Evolutionary conservation across 1,140 invertebrate species (phyloP), one percentile per base, ranked within the genome.

Genomic region (Medauroidea extradentata): DNA sequence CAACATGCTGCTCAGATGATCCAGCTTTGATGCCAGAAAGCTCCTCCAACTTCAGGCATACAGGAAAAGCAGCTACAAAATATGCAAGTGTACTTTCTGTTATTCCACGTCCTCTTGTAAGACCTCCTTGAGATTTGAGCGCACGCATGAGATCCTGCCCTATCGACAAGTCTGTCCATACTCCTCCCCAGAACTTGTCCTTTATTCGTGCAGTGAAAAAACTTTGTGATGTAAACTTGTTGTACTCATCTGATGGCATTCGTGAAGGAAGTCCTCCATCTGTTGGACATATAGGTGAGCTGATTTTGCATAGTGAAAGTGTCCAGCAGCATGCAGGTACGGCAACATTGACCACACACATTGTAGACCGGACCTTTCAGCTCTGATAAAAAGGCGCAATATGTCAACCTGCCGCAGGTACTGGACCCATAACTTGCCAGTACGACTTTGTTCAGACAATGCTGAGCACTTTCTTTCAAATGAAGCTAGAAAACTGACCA

Each of bases 221-320:
- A 58, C 59, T 64, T 55, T 46, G 68, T 62, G 59, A 60, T 44
- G 66, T 57, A 69, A 77, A 77, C 49, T 69, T 73, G 44, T 71
- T 29, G 59, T 65, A 73, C 64, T 71, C 72, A 46, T 60, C 41
- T 53, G 59, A 64, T 72, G 71, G 62, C 1, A 73, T 71, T 8
- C 64, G 46, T 62, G 52, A 41, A 68, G 16, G 58, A 73, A 63
- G 52, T 67, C 43, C 53, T 42, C 0, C 74, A 74, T 78, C 65
- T 76, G 62, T 70, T 77, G 73, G 11, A 79, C 51, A 65, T 78
- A 78, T 16, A 77, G 50, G 38, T 73, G 69, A 34, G 64, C 64
- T 48, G 71, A 75, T 69, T 79, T 81, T 9, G 74, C 71, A 65
- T 78, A 78, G 25, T 69, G 53, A 60, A 72, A 73, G 63, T 79